Base-by-base conservation (phyloP, 92 coral and sea anemone genomes). In the Palythoa caribaeorum region DNA sequence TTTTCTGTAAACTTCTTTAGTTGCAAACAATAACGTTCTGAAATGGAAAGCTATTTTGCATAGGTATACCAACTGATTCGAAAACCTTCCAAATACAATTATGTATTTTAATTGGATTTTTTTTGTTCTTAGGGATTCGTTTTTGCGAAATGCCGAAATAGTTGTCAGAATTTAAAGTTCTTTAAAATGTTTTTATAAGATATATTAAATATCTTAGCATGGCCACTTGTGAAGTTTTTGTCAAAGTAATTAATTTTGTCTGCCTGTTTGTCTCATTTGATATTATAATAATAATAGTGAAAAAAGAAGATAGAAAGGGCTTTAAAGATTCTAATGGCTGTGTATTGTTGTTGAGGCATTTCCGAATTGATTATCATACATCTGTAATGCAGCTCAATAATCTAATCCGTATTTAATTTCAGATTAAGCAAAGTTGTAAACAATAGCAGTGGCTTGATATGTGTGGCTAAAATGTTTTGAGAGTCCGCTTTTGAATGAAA, bases 401-500 rank as follows among this genome's bases (percentile, higher is more conserved):
- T 35, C 20, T 53, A 36, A 77, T 77, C 83, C 28, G 21, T 77
- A 28, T 77, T 77, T 14, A 77, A 77, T 77, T 77, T 77, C 16
- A 15, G 5, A 53, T 35, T 77, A 35, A 54, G 10, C 6, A 53
- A 21, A 21, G 44, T 70, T 39, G 85, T 63, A 62, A 80, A 79
- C 71, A 66, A 21, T 50, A 63, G 13, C 54, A 60, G 9, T 38
- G 51, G 13, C 39, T 47, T 39, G 17, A 62, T 38, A 37, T 80
- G 5, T 40, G 6, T 17, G 68, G 20, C 3, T 60, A 60, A 60
- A 55, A 55, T 15, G 62, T 16, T 16, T 60, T 14, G 4, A 20
- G 20, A 3, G 9, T 63, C 4, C n/a, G 36, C 20, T 21, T 59
- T 59, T 59, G 17, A 59, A n/a, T 59, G n/a, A n/a, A 13, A 13